Evolutionary conservation across 2,113 vertebrate species (phyloP).

Genomic region (Tautogolabrus adspersus): DNA sequence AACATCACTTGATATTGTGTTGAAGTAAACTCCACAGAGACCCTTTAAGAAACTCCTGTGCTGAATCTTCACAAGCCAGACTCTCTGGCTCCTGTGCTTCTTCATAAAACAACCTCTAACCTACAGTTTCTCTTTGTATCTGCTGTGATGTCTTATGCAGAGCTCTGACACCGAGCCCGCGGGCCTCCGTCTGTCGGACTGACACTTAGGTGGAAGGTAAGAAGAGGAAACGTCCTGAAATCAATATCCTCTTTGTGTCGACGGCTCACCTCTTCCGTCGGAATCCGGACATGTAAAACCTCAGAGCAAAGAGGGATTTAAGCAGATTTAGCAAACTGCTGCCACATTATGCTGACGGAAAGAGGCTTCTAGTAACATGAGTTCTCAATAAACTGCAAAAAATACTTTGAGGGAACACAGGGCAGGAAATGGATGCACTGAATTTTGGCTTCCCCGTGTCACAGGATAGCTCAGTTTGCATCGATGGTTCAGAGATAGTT

Average conservation of each 20-base stretch:
- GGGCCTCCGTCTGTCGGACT: conserved; percentile 35
- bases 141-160: not conserved
- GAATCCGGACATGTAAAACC: conserved; percentile 59
- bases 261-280: conserved; percentile 28
- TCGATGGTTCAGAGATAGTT: not conserved
- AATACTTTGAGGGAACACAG: not conserved
- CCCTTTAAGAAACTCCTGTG: not conserved
- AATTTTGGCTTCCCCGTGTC: not conserved
- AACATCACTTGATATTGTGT: no score
- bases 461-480: not conserved
- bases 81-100: conserved; percentile 8
- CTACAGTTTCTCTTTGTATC: conserved; percentile 1
- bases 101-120: conserved; percentile 19
- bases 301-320: conserved; percentile 15
- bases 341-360: conserved; percentile 20
- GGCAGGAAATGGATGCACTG: not conserved
- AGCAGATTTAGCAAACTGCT: conserved; percentile 47
- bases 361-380: conserved; percentile 26
- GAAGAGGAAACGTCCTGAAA: conserved; percentile 66
- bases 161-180: conserved; percentile 2
- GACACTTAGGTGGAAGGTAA: conserved; percentile 66
- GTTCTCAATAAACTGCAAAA: conserved; percentile 11
- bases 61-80: conserved; percentile 25
- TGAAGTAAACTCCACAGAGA: no score
- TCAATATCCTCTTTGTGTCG: conserved; percentile 69